Evolutionary conservation across 2,888 invertebrate genomes (phyloP).

Genomic region (Pasiphila rectangulata): DNA sequence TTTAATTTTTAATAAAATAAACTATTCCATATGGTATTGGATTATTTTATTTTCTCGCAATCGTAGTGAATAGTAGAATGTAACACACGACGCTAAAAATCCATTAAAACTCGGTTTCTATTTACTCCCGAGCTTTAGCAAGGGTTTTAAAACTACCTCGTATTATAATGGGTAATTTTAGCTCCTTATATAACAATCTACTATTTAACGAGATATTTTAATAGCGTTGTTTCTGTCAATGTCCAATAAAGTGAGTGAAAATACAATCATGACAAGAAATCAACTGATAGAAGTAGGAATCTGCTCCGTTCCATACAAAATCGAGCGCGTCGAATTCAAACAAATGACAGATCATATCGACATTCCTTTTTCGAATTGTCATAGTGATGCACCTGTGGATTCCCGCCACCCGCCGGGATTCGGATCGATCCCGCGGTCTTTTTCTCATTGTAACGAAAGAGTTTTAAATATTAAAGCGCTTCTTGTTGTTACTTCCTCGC

Average conservation of each 20-base stretch:
- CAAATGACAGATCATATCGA: constrained; percentile 55
- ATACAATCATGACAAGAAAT: constrained; percentile 19
- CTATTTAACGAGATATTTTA: no score
- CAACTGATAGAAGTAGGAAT: constrained; percentile 19
- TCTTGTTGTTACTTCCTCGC: constrained; percentile 25
- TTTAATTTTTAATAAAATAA: no score
- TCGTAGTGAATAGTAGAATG: no score
- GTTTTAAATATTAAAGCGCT: constrained; percentile 19
- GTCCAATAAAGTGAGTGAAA: constrained; percentile 14
- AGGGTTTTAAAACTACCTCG: no score
- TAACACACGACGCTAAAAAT: no score
- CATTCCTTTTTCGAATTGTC: constrained; percentile 57
- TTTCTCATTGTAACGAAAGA: constrained; percentile 25
- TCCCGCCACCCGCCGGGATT: constrained; percentile 51
- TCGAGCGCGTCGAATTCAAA: constrained; percentile 53
- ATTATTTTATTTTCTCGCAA: no score
- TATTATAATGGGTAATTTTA: no score
- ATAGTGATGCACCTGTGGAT: constrained; percentile 48
- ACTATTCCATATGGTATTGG: no score
- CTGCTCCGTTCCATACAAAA: constrained; percentile 32
- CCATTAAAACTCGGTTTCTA: no score
- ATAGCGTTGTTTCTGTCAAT: constrained; percentile 4
- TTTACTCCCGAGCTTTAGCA: no score
- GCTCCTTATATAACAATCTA: no score
- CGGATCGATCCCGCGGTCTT: constrained; percentile 45